A percentile compares a stretch with the other conserved stretches of the same genome.
Conservation (phyloP, 2,888 invertebrate genomes). For the Busseola fusca region DNA sequence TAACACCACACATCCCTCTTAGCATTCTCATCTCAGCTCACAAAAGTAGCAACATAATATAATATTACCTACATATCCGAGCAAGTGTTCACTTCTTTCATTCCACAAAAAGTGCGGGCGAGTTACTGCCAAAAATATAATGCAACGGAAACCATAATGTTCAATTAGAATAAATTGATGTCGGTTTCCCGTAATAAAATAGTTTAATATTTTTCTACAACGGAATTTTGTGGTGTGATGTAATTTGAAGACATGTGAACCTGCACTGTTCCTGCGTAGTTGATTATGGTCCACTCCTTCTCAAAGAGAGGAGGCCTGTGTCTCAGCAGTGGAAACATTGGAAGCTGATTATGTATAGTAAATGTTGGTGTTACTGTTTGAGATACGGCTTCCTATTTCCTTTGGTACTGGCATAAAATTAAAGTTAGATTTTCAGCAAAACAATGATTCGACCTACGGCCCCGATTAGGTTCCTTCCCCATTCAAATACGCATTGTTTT, state of each 20-base stretch:
- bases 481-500: no score
- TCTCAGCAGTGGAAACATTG: not conserved
- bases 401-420: no score
- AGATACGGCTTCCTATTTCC: no score
- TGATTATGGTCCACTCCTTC: no score
- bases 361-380: no score
- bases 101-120: conserved; percentile 23
- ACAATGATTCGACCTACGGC: no score
- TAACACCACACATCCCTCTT: no score
- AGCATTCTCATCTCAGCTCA: no score
- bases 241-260: not conserved
- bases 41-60: no score
- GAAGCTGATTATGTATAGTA: not conserved
- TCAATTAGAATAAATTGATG: conserved; percentile 73
- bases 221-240: not conserved
- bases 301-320: not conserved
- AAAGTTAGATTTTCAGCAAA: no score
- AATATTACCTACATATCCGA: not conserved
- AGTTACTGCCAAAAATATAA: conserved; percentile 57
- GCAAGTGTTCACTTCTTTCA: not conserved
- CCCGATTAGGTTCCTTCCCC: no score
- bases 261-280: not conserved
- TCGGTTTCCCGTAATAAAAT: conserved; percentile 68
- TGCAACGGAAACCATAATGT: conserved; percentile 68
- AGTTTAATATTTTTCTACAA: conserved; percentile 46